Base-by-base conservation (phyloP, 2,113 vertebrate genomes). In the Rafetus swinhoei region DNA sequence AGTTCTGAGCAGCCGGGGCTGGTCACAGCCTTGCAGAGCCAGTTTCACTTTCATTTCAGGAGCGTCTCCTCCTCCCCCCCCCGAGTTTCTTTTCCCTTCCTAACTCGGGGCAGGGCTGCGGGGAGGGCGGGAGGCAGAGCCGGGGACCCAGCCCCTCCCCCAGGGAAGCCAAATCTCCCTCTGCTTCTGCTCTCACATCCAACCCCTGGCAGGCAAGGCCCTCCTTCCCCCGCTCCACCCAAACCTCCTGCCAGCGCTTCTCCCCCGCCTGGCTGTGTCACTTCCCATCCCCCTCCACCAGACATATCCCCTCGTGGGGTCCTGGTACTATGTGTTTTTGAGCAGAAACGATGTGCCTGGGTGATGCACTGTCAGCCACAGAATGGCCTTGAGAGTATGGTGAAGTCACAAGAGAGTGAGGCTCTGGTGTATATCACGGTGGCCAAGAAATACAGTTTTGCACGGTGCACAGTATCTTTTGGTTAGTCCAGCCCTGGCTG, bases 1-100 rank as follows among this genome's bases (percentile, higher is more conserved):
- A 2, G 9, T 4, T 3, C 8, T 3, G 2, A 2, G 0, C 1
- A 0, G 3, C 82, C 39, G 27, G 3, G 32, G 52, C 86, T 1
- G 10, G 0, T 6, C 62, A 10, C 21, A 14, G 14, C 3, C 0
- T 18, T n/a, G 62, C 62, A 32, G 62, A 27, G 6, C 24, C n/a
- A 29, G 62, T 76, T 90, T 91, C 89, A 15, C 29, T 93, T 94
- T 93, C 84, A 19, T 0, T 83, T 86, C 4, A 18, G 10, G 25
- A 11, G 11, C 2, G 3, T n/a, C 62, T 6, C 32, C 29, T 7
- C 9, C 13, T 24, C 13, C 12, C 13, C 7, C 3, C n/a, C 32
- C 19, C 32, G 0, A 16, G 21, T 19, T n/a, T n/a, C 15, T n/a
- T n/a, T 55, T n/a, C 24, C 18, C 19, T 12, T 35, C 18, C 19